phyloP scores from a whole-genome alignment of 2,888 invertebrate species.

The Caenorhabditis afra region DNA sequence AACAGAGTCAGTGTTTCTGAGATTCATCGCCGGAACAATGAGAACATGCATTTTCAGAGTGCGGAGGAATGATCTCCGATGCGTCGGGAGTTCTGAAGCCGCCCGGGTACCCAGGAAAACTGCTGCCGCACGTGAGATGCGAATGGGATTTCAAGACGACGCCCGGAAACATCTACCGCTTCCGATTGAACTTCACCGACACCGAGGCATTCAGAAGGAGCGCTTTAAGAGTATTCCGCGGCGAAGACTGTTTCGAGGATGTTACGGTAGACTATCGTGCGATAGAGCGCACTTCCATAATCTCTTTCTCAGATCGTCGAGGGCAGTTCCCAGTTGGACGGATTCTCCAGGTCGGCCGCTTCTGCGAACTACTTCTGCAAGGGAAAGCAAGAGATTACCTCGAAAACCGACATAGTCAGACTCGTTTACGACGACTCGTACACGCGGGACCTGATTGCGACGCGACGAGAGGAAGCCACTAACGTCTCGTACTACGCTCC shows the following conservation, averaged over 20 bases:
- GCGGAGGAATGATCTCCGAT: constrained; percentile 74
- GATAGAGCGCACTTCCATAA: background rate
- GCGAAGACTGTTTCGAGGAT: constrained; percentile 58
- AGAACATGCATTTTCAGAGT: constrained; percentile 60
- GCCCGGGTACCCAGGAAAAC: constrained; percentile 72
- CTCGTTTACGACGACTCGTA: constrained; percentile 49
- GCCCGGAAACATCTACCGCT: constrained; percentile 69
- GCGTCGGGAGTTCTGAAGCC: constrained; percentile 66
- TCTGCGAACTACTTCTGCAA: constrained; percentile 65
- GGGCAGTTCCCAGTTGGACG: too few species aligned
- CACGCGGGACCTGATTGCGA: constrained; percentile 32
- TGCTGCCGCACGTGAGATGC: constrained; percentile 70
- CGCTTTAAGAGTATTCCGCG: too few species aligned
- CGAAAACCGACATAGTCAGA: constrained; percentile 60
- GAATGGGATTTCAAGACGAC: constrained; percentile 75
- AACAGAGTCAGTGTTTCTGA: too few species aligned
- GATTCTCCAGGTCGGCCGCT: background rate
- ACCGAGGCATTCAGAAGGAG: constrained; percentile 1
- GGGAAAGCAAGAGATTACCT: constrained; percentile 62
- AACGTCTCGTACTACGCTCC: constrained; percentile 54
- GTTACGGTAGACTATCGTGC: constrained; percentile 30
- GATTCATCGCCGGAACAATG: constrained; percentile 35
- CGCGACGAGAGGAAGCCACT: background rate
- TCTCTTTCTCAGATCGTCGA: constrained; percentile 50
- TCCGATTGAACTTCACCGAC: constrained; percentile 71